These are phyloP conservation scores for Rhopilema esculentum DNA, from an alignment of 30 jellyfish, hydroid and myxozoan species.

Conservation along the genomic window DNA sequence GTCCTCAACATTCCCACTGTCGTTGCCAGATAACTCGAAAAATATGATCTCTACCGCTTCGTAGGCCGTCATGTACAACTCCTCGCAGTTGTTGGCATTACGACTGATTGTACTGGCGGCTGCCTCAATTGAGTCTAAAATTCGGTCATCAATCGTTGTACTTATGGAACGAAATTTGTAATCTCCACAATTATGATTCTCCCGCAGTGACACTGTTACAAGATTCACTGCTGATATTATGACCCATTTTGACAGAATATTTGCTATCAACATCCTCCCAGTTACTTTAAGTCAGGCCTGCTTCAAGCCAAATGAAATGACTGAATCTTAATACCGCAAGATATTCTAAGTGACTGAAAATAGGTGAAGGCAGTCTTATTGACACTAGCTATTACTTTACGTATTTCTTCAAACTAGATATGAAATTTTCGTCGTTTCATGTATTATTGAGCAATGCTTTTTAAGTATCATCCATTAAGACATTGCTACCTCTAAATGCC, in stretches of 20 bases:
- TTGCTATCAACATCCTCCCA: not conserved
- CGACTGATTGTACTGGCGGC: constrained; percentile 7
- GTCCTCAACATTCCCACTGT: not conserved
- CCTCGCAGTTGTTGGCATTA: constrained; percentile 19
- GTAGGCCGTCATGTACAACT: not conserved
- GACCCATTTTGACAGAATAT: not conserved
- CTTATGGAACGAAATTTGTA: not conserved
- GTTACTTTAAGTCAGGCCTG: too few relatives aligned
- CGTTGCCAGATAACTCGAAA: not conserved
- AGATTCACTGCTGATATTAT: not conserved
- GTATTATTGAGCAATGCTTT: too few relatives aligned
- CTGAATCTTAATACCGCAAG: too few relatives aligned
- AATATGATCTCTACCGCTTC: not conserved
- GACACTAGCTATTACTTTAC: too few relatives aligned
- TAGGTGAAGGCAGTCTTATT: too few relatives aligned
- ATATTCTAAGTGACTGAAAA: too few relatives aligned
- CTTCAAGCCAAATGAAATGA: too few relatives aligned
- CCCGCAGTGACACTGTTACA: not conserved
- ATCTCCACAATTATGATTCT: not conserved
- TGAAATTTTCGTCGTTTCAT: too few relatives aligned
- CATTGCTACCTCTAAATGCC: too few relatives aligned
- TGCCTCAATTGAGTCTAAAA: not conserved
- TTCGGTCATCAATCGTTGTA: not conserved
- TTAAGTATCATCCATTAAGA: too few relatives aligned
- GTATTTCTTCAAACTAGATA: too few relatives aligned